Percentiles rank a stretch among this genome's conserved stretches.
Evolutionary conservation across 2,797 vertebrate species (phyloP).

Genomic region (Gephyroberyx darwinii): DNA sequence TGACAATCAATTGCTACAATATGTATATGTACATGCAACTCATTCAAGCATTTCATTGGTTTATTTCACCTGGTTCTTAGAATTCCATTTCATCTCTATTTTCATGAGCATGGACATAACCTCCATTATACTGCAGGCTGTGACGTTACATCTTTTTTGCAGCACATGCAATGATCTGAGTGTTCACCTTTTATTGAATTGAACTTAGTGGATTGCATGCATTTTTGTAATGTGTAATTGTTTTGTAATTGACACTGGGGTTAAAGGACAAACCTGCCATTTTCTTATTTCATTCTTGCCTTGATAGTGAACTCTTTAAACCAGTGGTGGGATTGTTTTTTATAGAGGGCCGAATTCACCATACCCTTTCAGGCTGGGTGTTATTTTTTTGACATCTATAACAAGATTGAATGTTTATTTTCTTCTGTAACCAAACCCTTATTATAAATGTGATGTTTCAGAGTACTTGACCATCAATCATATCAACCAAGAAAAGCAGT

Average conservation of each 20-base stretch:
- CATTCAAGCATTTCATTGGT: slow-evolving; percentile 3
- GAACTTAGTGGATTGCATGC: slow-evolving; percentile 25
- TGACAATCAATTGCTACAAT: background rate
- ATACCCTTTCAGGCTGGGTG: no score
- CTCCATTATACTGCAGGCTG: slow-evolving; percentile 23
- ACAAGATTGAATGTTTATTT: no score
- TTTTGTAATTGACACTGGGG: slow-evolving; percentile 33
- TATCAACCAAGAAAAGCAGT: background rate
- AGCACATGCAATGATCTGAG: slow-evolving; percentile 32
- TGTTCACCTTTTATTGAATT: slow-evolving; percentile 16
- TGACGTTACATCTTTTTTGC: slow-evolving; percentile 36
- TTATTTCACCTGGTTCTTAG: slow-evolving; percentile 11
- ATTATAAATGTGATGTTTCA: no score
- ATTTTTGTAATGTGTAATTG: slow-evolving; percentile 16
- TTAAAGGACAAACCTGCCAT: slow-evolving; percentile 34
- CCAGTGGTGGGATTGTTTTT: background rate
- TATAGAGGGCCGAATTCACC: no score
- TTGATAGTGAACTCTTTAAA: slow-evolving; percentile 13
- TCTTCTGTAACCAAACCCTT: no score
- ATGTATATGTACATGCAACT: background rate
- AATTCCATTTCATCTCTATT: slow-evolving; percentile 40
- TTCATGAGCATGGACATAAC: slow-evolving; percentile 51
- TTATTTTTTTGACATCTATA: no score
- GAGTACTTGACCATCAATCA: no score
- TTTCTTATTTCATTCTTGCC: slow-evolving; percentile 36